Conservation (phyloP, 2,797 vertebrate species). For the Sebastes minor region DNA sequence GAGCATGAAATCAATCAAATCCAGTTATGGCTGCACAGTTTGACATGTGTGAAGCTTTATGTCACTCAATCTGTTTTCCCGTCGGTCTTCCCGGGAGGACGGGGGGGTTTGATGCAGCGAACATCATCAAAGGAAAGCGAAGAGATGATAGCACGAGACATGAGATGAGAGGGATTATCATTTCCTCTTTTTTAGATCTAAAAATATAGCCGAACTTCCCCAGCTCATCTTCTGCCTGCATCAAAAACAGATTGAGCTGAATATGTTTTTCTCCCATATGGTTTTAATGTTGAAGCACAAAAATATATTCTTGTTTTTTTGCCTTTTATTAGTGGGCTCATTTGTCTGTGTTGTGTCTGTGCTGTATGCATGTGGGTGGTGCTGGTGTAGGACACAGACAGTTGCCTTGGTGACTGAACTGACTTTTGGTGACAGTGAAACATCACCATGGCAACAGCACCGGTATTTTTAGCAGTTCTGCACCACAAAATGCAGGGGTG, state of each 20-base stretch:
- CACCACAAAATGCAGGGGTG: not conserved
- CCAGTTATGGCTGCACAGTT: not conserved
- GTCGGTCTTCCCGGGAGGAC: not conserved
- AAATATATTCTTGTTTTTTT: not conserved
- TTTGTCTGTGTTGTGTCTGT: slow-evolving; percentile 15
- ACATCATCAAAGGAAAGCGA: slow-evolving; percentile 1
- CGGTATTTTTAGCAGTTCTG: slow-evolving; percentile 28
- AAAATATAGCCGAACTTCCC: slow-evolving; percentile 38
- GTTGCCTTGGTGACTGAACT: slow-evolving; percentile 22
- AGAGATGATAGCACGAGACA: not conserved
- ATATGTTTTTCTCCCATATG: slow-evolving; percentile 4
- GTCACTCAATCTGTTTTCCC: not conserved
- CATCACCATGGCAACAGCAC: slow-evolving; percentile 38
- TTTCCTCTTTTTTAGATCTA: slow-evolving; percentile 49
- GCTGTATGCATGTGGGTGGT: not conserved
- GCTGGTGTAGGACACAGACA: not conserved
- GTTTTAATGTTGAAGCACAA: not conserved
- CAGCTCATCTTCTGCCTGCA: slow-evolving; percentile 26
- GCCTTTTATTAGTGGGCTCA: not conserved
- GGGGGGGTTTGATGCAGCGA: not conserved
- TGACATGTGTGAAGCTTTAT: not conserved
- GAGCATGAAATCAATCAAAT: not conserved
- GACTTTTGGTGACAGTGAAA: not conserved
- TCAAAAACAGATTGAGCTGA: slow-evolving; percentile 34
- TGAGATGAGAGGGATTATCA: slow-evolving; percentile 35